Percentiles rank a stretch among this genome's conserved stretches.
These are phyloP conservation scores for Ptilodon capucinus DNA, from an alignment of 2,888 invertebrate species.

Conservation along the genomic window DNA sequence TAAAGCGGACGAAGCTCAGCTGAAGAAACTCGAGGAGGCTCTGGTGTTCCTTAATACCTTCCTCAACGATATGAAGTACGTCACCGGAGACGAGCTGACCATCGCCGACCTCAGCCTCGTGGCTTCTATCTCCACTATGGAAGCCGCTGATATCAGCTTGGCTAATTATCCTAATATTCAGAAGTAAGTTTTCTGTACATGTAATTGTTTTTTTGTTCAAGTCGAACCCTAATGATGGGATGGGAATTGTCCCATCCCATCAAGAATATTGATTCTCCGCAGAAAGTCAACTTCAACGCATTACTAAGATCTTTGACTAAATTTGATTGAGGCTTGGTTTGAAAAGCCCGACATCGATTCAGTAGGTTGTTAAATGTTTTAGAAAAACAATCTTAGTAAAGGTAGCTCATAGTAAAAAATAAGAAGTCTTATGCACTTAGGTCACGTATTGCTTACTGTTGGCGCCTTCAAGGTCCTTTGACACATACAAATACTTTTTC, in stretches of 20 bases:
- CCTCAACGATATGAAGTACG: constrained; percentile 84
- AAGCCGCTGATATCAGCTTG: constrained; percentile 83
- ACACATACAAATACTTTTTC: background rate
- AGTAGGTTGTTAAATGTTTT: too few species aligned
- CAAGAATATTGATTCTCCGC: too few species aligned
- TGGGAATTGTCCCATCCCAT: too few species aligned
- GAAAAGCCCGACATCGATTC: too few species aligned
- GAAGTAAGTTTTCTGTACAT: constrained; percentile 32
- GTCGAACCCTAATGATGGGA: too few species aligned
- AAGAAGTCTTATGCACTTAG: too few species aligned
- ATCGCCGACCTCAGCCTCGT: constrained; percentile 88
- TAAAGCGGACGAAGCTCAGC: constrained; percentile 80
- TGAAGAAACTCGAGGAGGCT: constrained; percentile 84
- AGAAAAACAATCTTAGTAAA: too few species aligned
- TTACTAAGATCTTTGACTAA: too few species aligned
- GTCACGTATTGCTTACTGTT: background rate
- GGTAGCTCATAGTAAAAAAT: too few species aligned
- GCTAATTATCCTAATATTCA: constrained; percentile 72
- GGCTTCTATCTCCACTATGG: constrained; percentile 85
- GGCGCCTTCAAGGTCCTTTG: background rate
- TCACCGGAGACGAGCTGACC: constrained; percentile 86
- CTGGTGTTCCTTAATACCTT: constrained; percentile 85
- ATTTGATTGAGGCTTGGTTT: too few species aligned
- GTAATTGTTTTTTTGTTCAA: too few species aligned
- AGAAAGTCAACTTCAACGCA: too few species aligned